These are phyloP conservation scores for Peromyscus californicus DNA, from an alignment of 2,113 vertebrate species.

Conservation along the genomic window DNA sequence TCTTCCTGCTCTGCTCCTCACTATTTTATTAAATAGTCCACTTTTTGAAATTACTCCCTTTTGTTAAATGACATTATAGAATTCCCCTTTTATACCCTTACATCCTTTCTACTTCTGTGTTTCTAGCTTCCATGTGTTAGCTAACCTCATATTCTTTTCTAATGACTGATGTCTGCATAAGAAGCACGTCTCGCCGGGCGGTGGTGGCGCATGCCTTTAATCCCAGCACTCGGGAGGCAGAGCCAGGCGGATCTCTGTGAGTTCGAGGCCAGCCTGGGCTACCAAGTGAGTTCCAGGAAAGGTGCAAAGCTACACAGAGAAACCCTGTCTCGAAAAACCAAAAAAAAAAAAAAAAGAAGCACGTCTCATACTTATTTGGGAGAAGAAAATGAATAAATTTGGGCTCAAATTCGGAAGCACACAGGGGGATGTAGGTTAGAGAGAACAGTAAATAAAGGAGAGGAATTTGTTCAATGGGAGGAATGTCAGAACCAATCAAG, in stretches of 20 bases:
- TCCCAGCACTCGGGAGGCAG: too few relatives aligned
- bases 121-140: background rate
- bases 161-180: background rate
- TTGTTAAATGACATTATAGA: background rate
- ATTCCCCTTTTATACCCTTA: background rate
- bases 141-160: background rate
- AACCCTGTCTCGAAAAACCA: too few relatives aligned
- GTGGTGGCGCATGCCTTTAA: too few relatives aligned
- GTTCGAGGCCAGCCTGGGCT: too few relatives aligned
- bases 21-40: background rate
- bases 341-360: too few relatives aligned
- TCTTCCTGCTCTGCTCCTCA: background rate
- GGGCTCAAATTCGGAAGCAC: background rate
- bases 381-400: background rate
- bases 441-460: background rate
- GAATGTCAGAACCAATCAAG: background rate
- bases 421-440: background rate
- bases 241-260: too few relatives aligned
- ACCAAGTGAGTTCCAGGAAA: too few relatives aligned
- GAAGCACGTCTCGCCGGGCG: background rate
- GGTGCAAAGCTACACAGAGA: too few relatives aligned
- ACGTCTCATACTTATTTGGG: background rate
- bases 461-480: slow-evolving; percentile 12
- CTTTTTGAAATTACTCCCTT: background rate
- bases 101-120: background rate